A percentile compares a stretch with the other conserved stretches of the same genome.
Conservation (phyloP, 2,113 vertebrate species). For the Notiomystis cincta region DNA sequence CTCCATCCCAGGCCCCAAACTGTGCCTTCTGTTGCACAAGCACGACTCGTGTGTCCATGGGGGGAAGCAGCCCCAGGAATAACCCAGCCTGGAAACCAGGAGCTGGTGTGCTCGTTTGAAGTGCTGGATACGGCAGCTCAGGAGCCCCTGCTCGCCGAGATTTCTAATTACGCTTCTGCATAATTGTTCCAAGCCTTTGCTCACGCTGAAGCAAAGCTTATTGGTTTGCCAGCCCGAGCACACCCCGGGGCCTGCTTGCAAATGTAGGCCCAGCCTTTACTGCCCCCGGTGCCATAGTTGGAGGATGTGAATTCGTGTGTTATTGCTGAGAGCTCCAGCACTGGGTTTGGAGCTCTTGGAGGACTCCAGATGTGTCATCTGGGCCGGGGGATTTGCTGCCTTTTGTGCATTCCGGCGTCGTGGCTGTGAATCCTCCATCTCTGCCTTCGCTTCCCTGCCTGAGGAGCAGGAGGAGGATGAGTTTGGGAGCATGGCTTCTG, state of each 20-base stretch:
- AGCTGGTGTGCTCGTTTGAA: background rate
- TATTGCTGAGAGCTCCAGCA: slow-evolving; percentile 29
- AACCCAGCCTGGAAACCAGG: background rate
- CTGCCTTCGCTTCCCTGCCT: background rate
- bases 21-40: background rate
- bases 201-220: background rate
- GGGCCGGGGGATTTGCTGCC: background rate
- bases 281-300: slow-evolving; percentile 18
- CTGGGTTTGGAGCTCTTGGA: background rate
- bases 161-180: slow-evolving; percentile 32
- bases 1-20: background rate
- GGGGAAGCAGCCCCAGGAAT: background rate
- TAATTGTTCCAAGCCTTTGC: slow-evolving; percentile 39
- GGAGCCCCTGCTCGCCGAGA: slow-evolving; percentile 8
- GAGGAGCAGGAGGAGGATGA: background rate
- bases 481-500: rapidly evolving
- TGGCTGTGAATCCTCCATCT: background rate
- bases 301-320: slow-evolving; percentile 16
- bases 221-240: slow-evolving; percentile 57
- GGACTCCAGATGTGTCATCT: slow-evolving; percentile 22
- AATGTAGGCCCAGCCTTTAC: slow-evolving; percentile 56
- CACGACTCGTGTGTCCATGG: background rate
- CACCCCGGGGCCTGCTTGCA: slow-evolving; percentile 41
- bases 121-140: background rate
- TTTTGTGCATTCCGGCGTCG: background rate